phyloP scores from a whole-genome alignment of 2,113 vertebrate species.

The Eublepharis macularius region DNA sequence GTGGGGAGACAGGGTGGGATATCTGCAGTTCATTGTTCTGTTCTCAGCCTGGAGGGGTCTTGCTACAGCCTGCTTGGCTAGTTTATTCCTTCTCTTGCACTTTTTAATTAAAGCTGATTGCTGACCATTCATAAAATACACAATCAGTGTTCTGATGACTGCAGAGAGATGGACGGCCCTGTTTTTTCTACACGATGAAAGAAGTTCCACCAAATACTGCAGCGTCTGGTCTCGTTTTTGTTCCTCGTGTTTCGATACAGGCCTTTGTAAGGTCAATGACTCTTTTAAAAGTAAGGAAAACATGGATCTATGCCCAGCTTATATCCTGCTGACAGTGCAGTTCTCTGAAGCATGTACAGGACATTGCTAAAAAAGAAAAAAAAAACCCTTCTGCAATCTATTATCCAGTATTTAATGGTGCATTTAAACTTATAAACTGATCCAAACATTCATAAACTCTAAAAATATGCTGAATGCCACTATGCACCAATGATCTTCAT shows the following conservation, averaged over 20 bases:
- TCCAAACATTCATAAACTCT: conserved; percentile 73
- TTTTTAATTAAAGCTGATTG: conserved; percentile 27
- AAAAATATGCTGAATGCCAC: conserved; percentile 71
- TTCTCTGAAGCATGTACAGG: conserved; percentile 67
- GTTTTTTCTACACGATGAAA: conserved; percentile 56
- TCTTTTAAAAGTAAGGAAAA: conserved; percentile 77
- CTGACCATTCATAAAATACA: conserved; percentile 49
- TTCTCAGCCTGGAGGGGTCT: not conserved
- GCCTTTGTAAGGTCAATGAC: conserved; percentile 70
- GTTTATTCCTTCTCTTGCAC: not conserved
- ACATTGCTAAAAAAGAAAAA: conserved; percentile 56
- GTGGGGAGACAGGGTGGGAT: not conserved
- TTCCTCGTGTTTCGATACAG: conserved; percentile 64
- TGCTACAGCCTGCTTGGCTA: conserved; percentile 27
- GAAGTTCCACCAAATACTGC: conserved; percentile 48
- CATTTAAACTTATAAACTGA: conserved; percentile 63
- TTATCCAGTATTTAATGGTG: conserved; percentile 72
- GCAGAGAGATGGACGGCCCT: conserved; percentile 45
- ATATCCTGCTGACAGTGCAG: conserved; percentile 76
- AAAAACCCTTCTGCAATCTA: conserved; percentile 76
- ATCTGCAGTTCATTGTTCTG: not conserved
- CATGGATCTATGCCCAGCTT: conserved; percentile 72
- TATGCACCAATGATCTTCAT: conserved; percentile 39
- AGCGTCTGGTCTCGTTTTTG: conserved; percentile 68
- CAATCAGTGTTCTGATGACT: conserved; percentile 54